Evolutionary conservation across 2,797 vertebrate species (phyloP).

Genomic region (Picus viridis): DNA sequence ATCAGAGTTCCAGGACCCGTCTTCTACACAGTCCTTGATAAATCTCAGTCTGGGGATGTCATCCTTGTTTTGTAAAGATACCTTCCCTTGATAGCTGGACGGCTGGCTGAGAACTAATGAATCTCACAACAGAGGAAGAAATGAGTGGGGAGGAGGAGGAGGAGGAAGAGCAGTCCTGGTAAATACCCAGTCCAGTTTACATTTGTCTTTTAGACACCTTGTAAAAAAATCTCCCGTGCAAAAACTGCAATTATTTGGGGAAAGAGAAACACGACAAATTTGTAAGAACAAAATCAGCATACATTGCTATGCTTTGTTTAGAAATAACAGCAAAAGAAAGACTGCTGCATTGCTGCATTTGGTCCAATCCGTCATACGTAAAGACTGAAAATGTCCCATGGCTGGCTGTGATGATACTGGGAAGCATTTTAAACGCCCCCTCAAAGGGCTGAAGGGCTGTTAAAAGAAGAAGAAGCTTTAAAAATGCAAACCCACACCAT

Average conservation of each 20-base stretch:
- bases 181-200: constrained; percentile 8
- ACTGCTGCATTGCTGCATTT: not conserved
- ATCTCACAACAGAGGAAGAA: not conserved
- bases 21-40: not conserved
- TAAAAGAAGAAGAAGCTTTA: not conserved
- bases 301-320: not conserved
- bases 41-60: not conserved
- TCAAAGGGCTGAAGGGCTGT: not conserved
- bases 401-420: not conserved
- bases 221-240: not conserved
- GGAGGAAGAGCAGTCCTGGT: not conserved
- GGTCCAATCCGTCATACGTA: not conserved
- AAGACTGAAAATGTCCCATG: not conserved
- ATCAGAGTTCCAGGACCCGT: not conserved
- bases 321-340: not conserved
- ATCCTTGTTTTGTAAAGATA: not conserved
- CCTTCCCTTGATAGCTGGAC: not conserved
- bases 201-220: not conserved
- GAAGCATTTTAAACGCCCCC: not conserved
- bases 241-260: not conserved
- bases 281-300: not conserved
- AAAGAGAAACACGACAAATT: not conserved
- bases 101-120: not conserved
- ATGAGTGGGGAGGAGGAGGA: not conserved
- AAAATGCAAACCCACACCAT: not conserved